These are phyloP conservation scores for Colistium nudipinnis DNA, from an alignment of 2,113 vertebrate species.

Conservation along the genomic window DNA sequence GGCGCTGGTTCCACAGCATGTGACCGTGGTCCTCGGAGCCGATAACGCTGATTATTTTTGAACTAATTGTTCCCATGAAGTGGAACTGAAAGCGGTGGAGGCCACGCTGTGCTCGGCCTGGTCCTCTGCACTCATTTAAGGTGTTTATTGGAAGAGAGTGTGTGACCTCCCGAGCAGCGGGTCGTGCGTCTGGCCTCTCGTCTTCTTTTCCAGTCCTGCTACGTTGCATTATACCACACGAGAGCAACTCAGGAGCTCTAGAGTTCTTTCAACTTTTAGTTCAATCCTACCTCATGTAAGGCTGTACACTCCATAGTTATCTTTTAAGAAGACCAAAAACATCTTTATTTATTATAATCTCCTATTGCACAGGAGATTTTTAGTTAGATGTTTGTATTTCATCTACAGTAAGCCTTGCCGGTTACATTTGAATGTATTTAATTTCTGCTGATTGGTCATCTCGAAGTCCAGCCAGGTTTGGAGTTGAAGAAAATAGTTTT, in stretches of 20 bases:
- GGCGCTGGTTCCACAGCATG: slow-evolving; percentile 1
- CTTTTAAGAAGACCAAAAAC: neutral
- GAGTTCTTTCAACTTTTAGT: neutral
- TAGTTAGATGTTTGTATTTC: too few species aligned
- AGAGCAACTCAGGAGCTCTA: neutral
- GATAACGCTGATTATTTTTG: neutral
- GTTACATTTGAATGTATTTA: too few species aligned
- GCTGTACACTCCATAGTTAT: neutral
- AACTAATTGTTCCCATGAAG: neutral
- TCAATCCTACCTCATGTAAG: neutral
- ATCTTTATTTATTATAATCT: too few species aligned
- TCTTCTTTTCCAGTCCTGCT: slow-evolving; percentile 1
- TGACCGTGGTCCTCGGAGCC: neutral
- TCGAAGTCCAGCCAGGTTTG: neutral
- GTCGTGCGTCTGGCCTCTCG: neutral
- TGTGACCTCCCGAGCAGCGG: slow-evolving; percentile 13
- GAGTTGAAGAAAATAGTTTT: neutral
- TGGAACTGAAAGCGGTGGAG: neutral
- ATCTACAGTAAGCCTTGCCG: too few species aligned
- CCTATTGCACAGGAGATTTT: too few species aligned
- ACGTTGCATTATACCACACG: neutral
- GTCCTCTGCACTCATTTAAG: slow-evolving; percentile 6
- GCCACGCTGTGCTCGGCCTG: slow-evolving; percentile 8
- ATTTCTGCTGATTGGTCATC: too few species aligned
- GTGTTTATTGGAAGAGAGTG: neutral